Conservation (phyloP, 2,888 invertebrate genomes). For the Malthinus seriepunctatus region DNA sequence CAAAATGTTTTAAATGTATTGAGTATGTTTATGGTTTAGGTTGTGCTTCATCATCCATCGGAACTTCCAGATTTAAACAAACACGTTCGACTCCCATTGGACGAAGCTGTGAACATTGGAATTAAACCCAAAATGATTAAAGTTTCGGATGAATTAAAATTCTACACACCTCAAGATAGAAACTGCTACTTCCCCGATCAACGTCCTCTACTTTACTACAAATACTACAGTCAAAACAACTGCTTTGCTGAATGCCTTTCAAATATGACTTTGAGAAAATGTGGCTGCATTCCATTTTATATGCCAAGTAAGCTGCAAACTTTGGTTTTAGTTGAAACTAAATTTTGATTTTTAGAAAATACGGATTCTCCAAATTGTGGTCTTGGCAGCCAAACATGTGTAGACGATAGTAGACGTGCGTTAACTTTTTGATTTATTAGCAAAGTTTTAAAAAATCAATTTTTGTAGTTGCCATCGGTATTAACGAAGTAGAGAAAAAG, state of each 20-base stretch:
- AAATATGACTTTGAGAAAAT: constrained; percentile 62
- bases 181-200: constrained; percentile 71
- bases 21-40: constrained; percentile 48
- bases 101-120: constrained; percentile 68
- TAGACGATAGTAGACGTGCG: constrained; percentile 4
- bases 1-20: no score
- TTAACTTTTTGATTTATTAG: not conserved
- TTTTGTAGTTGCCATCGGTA: not conserved
- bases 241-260: constrained; percentile 72
- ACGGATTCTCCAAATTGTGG: constrained; percentile 27
- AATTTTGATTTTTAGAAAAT: constrained; percentile 16
- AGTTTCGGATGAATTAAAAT: constrained; percentile 65
- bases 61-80: constrained; percentile 69
- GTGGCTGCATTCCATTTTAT: constrained; percentile 59
- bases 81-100: constrained; percentile 69
- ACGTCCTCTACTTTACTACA: constrained; percentile 64
- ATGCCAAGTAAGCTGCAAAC: constrained; percentile 61
- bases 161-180: constrained; percentile 64
- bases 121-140: constrained; percentile 74
- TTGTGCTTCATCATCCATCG: constrained; percentile 67
- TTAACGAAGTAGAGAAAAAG: not conserved
- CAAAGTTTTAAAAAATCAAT: not conserved
- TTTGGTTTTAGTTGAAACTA: not conserved
- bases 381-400: constrained; percentile 8
- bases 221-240: constrained; percentile 70